A percentile compares a stretch with the other conserved stretches of the same genome.
Evolutionary conservation across 37 sponge, comb jelly and placozoan genomes (phyloP).

Genomic region (Cliona cf. orientalis): DNA sequence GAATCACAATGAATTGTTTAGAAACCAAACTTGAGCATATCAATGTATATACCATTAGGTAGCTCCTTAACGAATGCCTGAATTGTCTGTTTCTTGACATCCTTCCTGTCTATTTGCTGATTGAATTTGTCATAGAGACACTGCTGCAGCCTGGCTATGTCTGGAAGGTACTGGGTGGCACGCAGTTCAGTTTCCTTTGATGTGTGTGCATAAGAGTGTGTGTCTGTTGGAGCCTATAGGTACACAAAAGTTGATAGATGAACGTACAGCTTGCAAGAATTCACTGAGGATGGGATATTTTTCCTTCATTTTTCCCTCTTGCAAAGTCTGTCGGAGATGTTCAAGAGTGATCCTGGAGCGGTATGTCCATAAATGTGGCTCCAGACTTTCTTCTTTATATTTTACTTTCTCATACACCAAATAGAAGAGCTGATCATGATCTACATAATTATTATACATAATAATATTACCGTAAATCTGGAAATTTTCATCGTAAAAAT

Average conservation of each 20-base stretch:
- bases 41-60: slow-evolving; percentile 9
- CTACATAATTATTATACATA: too few species aligned
- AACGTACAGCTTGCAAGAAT: slow-evolving; percentile 56
- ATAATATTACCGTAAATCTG: too few species aligned
- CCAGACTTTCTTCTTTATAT: neutral
- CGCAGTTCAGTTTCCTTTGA: slow-evolving; percentile 51
- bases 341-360: slow-evolving; percentile 58
- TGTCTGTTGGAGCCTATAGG: too few species aligned
- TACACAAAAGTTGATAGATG: too few species aligned
- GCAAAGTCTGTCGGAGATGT: slow-evolving; percentile 31
- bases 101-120: slow-evolving; percentile 22
- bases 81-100: slow-evolving; percentile 33
- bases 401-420: slow-evolving; percentile 51
- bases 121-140: slow-evolving; percentile 41
- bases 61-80: slow-evolving; percentile 20
- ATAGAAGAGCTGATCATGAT: too few species aligned
- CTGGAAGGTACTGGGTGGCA: slow-evolving; percentile 78
- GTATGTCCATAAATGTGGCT: slow-evolving; percentile 73
- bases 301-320: slow-evolving; percentile 1
- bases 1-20: too few species aligned
- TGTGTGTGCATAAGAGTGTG: too few species aligned
- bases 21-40: too few species aligned
- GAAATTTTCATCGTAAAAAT: too few species aligned
- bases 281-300: slow-evolving; percentile 42
- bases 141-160: slow-evolving; percentile 72